Evolutionary conservation across 2,113 vertebrate species (phyloP).

Genomic region (Ceyx cyanopectus): DNA sequence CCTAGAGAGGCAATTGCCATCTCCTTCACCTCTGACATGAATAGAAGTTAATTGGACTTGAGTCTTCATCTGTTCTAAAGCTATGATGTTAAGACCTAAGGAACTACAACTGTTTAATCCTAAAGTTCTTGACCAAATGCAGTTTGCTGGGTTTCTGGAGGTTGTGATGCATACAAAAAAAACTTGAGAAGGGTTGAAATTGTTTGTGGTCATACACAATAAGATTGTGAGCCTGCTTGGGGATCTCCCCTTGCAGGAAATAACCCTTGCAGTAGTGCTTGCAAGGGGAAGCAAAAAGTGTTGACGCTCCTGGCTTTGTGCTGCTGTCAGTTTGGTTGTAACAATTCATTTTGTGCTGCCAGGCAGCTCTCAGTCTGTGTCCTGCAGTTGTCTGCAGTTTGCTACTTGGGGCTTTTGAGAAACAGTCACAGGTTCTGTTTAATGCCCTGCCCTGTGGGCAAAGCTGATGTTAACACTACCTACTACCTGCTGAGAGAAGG

Average conservation of each 20-base stretch:
- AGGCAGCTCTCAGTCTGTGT: not conserved
- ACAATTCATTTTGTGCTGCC: not conserved
- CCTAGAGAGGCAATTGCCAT: not conserved
- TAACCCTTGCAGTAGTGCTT: not conserved
- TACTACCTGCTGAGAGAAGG: not conserved
- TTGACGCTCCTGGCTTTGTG: not conserved
- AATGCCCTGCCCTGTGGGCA: not conserved
- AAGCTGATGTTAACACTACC: not conserved
- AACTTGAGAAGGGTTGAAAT: not conserved
- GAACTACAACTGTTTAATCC: not conserved
- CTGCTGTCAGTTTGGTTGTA: not conserved
- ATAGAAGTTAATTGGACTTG: not conserved
- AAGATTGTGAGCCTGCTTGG: not conserved
- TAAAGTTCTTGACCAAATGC: not conserved
- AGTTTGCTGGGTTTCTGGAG: not conserved
- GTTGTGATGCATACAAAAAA: not conserved
- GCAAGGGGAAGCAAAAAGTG: not conserved
- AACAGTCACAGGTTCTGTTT: not conserved
- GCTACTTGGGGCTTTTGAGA: not conserved
- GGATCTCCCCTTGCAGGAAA: not conserved
- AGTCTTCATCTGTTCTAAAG: not conserved
- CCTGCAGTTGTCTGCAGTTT: not conserved
- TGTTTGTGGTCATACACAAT: rapidly evolving
- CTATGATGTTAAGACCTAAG: not conserved
- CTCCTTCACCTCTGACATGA: not conserved